A percentile compares a stretch with the other conserved stretches of the same genome.
phyloP scores from a whole-genome alignment of 2,888 invertebrate species.

The Pristionchus arcanus region DNA sequence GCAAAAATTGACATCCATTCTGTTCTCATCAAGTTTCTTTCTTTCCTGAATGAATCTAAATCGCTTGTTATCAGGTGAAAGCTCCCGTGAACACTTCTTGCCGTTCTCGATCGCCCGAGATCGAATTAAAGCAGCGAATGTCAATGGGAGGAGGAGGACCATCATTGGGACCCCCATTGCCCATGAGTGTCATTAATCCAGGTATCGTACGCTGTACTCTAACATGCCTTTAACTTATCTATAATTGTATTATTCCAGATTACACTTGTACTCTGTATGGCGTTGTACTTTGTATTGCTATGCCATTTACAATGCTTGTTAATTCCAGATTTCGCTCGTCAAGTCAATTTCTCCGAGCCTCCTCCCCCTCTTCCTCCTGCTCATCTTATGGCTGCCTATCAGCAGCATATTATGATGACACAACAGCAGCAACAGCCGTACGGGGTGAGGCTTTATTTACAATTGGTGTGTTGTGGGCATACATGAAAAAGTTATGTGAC shows the following conservation, averaged over 20 bases:
- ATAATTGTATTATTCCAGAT: too few relatives aligned
- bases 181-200: slow-evolving; percentile 25
- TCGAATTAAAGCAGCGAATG: slow-evolving; percentile 38
- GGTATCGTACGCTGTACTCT: background rate
- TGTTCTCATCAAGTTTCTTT: too few relatives aligned
- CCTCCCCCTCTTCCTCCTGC: slow-evolving; percentile 35
- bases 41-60: too few relatives aligned
- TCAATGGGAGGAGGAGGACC: slow-evolving; percentile 17
- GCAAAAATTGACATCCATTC: too few relatives aligned
- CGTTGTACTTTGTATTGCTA: too few relatives aligned
- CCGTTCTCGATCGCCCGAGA: slow-evolving; percentile 53
- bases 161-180: background rate
- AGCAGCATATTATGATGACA: slow-evolving; percentile 24
- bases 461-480: background rate
- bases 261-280: too few relatives aligned
- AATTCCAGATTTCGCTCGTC: too few relatives aligned
- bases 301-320: too few relatives aligned
- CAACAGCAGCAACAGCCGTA: slow-evolving; percentile 13
- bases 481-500: too few relatives aligned
- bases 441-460: background rate
- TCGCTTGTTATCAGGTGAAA: slow-evolving; percentile 27
- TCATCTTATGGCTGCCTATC: slow-evolving; percentile 31
- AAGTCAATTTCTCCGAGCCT: slow-evolving; percentile 20
- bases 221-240: too few relatives aligned
- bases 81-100: slow-evolving; percentile 30